Evolutionary conservation across 2,888 invertebrate species (phyloP).

Genomic region (Hipparchia semele): DNA sequence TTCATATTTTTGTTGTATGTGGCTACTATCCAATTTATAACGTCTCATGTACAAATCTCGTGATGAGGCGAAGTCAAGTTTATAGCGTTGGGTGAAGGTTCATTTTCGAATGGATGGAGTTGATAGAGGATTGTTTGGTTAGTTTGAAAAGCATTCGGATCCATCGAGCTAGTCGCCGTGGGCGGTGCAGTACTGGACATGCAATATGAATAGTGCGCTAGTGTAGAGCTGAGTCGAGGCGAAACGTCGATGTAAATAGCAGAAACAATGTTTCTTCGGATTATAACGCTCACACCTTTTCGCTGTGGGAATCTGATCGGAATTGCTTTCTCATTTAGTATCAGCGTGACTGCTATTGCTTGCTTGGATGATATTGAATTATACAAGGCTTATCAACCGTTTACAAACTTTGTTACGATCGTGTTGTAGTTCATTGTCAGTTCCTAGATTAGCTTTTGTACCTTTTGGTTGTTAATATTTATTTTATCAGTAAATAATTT

Average conservation of each 20-base stretch:
- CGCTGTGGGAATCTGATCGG: constrained; percentile 53
- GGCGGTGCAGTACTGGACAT: constrained; percentile 74
- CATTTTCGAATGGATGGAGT: constrained; percentile 28
- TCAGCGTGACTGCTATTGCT: constrained; percentile 30
- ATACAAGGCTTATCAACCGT: constrained; percentile 1
- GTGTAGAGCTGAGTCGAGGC: constrained; percentile 50
- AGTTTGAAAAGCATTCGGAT: constrained; percentile 50
- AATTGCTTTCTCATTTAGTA: constrained; percentile 45
- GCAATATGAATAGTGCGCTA: constrained; percentile 73
- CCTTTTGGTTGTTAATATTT: background rate
- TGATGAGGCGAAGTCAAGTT: background rate
- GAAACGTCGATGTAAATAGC: constrained; percentile 58
- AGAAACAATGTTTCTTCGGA: constrained; percentile 52
- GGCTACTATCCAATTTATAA: constrained; percentile 4
- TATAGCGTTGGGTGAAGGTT: constrained; percentile 15
- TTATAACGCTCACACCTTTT: constrained; percentile 55
- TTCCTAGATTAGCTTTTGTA: background rate
- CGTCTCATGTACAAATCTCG: background rate
- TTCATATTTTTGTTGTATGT: constrained; percentile 71
- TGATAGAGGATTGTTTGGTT: constrained; percentile 37
- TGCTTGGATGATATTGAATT: constrained; percentile 15
- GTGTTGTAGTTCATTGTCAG: background rate
- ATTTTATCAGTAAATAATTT: background rate
- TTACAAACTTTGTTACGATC: constrained; percentile 2
- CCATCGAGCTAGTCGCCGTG: constrained; percentile 65